Base-by-base conservation (phyloP, 2,113 vertebrate species). In the Peromyscus californicus region DNA sequence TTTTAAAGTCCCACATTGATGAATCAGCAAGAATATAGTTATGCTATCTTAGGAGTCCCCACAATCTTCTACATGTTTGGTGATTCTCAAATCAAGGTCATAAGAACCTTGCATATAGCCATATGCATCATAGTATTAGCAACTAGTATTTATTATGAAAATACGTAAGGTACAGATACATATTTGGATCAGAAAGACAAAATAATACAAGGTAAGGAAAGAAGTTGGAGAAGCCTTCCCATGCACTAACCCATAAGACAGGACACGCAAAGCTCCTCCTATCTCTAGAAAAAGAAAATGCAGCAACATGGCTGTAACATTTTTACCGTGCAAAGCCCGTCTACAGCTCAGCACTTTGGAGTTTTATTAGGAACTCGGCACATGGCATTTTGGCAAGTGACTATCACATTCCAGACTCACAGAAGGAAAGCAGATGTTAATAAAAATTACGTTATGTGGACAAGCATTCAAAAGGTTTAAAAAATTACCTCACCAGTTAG, bases 401-500 rank as follows among this genome's bases (percentile, higher is more conserved):
- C 54, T 74, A 69, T 26, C 45, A 78, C 88, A 87, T 63, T 83
- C 16, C n/a, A 93, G 26, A 70, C 21, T 80, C 75, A 57, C 9
- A 63, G 51, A 90, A 89, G 16, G 31, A 85, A 96, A 96, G 19
- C 31, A 92, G 54, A 79, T 96, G 31, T 69, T 88, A 90, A 10
- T 69, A 65, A 87, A 86, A 94, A 57, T 89, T 85, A 29, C 1
- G 78, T 54, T 75, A 59, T 59, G 63, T 95, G 36, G 13, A 80
- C 29, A 78, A 78, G 24, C 45, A 83, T 26, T 84, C 29, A 80
- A 85, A n/a, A 7, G 22, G 26, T 54, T 70, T 48, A 7, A 82
- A 82, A 92, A 96, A 87, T 51, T 63, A 93, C 9, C 36, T 76
- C 45, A 94, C 31, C 42, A 95, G 57, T 92, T 84, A 95, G 10